phyloP scores from a whole-genome alignment of 2,888 invertebrate species.

The Leptinotarsa haldemani region DNA sequence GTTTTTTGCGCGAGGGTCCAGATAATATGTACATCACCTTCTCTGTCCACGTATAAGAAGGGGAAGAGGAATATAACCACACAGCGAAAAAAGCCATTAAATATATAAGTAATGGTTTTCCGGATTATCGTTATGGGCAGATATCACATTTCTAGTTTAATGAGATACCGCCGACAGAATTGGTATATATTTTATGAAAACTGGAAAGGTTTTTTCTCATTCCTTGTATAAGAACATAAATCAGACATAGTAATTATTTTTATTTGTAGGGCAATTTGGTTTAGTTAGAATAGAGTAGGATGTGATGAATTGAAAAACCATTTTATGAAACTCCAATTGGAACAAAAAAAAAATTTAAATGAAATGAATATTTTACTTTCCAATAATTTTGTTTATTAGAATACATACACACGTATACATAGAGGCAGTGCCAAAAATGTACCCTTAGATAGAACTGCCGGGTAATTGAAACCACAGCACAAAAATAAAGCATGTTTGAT shows the following conservation, averaged over 20 bases:
- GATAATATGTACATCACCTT: slow-evolving; percentile 59
- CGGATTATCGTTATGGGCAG: slow-evolving; percentile 56
- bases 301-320: no score
- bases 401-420: no score
- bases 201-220: slow-evolving; percentile 39
- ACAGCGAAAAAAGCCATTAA: slow-evolving; percentile 57
- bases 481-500: no score
- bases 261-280: not conserved
- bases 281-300: not conserved
- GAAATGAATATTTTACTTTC: no score
- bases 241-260: slow-evolving; percentile 33
- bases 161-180: slow-evolving; percentile 52
- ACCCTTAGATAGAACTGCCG: no score
- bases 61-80: slow-evolving; percentile 47
- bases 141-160: slow-evolving; percentile 58
- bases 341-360: no score
- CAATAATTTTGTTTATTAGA: no score
- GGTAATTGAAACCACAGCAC: no score
- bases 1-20: slow-evolving; percentile 61
- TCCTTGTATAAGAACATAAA: slow-evolving; percentile 37
- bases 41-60: slow-evolving; percentile 59
- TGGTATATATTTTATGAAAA: slow-evolving; percentile 45
- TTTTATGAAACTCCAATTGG: no score
- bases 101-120: slow-evolving; percentile 58
- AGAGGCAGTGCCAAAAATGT: no score